phyloP scores from a whole-genome alignment of 92 coral and sea anemone species.

The Porites divaricata region DNA sequence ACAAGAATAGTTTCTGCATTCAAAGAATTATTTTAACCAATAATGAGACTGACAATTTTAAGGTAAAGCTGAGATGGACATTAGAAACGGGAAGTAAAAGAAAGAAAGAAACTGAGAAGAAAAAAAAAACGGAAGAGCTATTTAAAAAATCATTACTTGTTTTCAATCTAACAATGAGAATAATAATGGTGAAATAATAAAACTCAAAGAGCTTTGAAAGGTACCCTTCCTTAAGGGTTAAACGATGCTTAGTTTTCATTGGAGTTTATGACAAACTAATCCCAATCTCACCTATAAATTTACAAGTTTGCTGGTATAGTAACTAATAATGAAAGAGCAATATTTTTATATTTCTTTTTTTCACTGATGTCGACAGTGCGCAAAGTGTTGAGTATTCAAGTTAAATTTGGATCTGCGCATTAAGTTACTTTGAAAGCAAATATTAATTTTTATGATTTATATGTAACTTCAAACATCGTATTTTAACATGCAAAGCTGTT shows the following conservation, averaged over 20 bases:
- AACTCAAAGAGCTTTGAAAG: background rate
- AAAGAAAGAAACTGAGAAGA: background rate
- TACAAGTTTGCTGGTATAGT: background rate
- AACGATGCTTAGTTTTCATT: background rate
- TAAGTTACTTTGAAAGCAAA: slow-evolving; percentile 10
- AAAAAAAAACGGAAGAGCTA: background rate
- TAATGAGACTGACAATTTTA: background rate
- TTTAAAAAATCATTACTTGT: background rate
- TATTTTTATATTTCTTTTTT: background rate
- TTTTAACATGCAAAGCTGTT: background rate
- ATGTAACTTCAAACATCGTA: background rate
- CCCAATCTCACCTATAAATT: background rate
- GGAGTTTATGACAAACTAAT: background rate
- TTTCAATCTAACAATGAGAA: background rate
- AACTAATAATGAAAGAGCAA: slow-evolving; percentile 11
- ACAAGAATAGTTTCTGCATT: background rate
- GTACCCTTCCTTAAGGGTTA: too few relatives aligned
- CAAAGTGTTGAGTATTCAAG: slow-evolving; percentile 21
- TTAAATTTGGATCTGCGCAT: slow-evolving; percentile 1
- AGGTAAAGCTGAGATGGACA: background rate
- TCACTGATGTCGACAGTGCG: background rate
- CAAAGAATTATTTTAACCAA: background rate
- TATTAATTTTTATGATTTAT: background rate
- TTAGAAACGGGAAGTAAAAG: background rate
- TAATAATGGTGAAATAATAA: background rate